phyloP scores from a whole-genome alignment of 2,888 invertebrate genomes.

The Acanthococcus lagerstroemiae region DNA sequence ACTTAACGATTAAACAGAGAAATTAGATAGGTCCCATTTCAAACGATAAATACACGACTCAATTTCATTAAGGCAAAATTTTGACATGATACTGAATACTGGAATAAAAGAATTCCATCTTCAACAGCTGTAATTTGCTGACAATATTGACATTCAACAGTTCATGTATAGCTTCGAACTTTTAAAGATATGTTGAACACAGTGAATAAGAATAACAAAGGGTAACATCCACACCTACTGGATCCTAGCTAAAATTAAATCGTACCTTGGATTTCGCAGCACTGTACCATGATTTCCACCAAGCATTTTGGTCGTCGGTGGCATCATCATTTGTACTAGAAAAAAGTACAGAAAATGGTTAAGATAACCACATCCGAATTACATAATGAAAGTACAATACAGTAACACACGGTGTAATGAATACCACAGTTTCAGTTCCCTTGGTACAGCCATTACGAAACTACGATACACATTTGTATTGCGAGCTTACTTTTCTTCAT shows the following conservation, averaged over 20 bases:
- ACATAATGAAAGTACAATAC: neutral
- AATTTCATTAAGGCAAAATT: no score
- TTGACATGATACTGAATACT: no score
- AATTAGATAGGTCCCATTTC: no score
- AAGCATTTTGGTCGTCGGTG: no score
- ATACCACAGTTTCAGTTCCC: neutral
- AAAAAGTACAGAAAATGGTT: neutral
- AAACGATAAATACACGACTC: no score
- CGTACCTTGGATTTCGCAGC: slow-evolving; percentile 33
- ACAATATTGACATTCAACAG: no score
- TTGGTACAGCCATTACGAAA: neutral
- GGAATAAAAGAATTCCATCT: no score
- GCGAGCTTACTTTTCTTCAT: neutral
- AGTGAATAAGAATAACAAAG: neutral
- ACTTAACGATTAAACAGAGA: no score
- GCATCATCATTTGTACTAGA: slow-evolving; percentile 11
- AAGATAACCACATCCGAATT: neutral
- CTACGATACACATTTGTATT: neutral
- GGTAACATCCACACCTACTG: no score
- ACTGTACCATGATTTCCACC: slow-evolving; percentile 33
- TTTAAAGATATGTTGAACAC: neutral
- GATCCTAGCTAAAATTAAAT: no score
- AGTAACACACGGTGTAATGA: neutral
- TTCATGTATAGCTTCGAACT: neutral
- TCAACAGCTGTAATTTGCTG: no score